Percentiles rank a stretch among this genome's conserved stretches.
Evolutionary conservation across 2,113 vertebrate species (phyloP).

Genomic region (Charina bottae): DNA sequence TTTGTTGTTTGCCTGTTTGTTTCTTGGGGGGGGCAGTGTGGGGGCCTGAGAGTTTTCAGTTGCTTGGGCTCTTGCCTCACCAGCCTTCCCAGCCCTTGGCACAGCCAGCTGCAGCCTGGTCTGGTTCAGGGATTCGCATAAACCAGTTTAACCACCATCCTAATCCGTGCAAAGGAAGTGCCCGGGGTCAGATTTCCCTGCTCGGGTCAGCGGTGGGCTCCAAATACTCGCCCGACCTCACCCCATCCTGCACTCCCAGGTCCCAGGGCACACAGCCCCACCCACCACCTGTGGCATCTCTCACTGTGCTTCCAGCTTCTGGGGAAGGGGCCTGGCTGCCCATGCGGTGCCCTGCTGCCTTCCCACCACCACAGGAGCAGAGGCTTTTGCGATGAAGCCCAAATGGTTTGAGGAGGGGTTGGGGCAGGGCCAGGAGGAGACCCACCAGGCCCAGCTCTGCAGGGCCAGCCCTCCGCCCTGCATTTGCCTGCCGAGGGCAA

Average conservation of each 20-base stretch:
- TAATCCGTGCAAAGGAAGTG: background rate
- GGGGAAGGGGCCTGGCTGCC: background rate
- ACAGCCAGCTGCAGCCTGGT: background rate
- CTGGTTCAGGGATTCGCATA: background rate
- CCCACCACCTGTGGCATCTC: background rate
- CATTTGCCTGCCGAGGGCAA: conserved; percentile 48
- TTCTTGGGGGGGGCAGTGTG: no score
- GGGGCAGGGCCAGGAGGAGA: conserved; percentile 71
- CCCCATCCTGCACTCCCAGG: background rate
- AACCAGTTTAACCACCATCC: background rate
- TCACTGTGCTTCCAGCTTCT: background rate
- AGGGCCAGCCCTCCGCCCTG: background rate
- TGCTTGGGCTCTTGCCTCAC: background rate
- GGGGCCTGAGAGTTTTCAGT: background rate
- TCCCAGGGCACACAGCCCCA: background rate
- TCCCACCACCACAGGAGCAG: background rate
- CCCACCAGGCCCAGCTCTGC: conserved; percentile 2
- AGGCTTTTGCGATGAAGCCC: background rate
- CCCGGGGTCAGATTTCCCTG: background rate
- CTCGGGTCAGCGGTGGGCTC: background rate
- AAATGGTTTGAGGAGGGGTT: background rate
- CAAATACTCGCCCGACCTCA: background rate
- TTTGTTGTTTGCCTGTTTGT: no score
- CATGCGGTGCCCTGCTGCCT: background rate
- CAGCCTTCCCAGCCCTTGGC: background rate